A percentile compares a stretch with the other conserved stretches of the same genome.
Evolutionary conservation across 2,888 invertebrate genomes (phyloP).

Genomic region (Lobophora halterata): DNA sequence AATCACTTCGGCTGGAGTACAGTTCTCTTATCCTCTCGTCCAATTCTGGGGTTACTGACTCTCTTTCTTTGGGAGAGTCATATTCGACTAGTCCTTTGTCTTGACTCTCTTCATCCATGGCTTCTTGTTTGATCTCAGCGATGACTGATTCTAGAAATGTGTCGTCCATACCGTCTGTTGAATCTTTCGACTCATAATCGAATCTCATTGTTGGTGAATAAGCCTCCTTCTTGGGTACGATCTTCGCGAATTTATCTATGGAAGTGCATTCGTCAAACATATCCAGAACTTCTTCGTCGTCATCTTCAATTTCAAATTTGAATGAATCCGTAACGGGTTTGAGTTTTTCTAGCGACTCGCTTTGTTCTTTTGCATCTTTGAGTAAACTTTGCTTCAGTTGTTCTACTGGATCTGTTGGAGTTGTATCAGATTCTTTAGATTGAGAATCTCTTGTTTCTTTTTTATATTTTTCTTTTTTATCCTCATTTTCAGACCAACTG

Average conservation of each 20-base stretch:
- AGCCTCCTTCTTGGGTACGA: constrained; percentile 38
- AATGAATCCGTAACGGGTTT: constrained; percentile 68
- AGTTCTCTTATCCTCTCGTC: constrained; percentile 48
- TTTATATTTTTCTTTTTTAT: constrained; percentile 35
- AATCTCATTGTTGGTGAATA: constrained; percentile 49
- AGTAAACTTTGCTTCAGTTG: constrained; percentile 29
- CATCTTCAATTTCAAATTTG: constrained; percentile 67
- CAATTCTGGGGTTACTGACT: constrained; percentile 64
- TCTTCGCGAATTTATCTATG: constrained; percentile 45
- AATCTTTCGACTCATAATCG: constrained; percentile 52
- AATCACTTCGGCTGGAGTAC: constrained; percentile 47
- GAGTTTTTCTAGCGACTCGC: constrained; percentile 49
- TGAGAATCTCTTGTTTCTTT: constrained; percentile 40
- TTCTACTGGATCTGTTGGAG: constrained; percentile 36
- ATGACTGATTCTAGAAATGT: constrained; percentile 70
- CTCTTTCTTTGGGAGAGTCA: constrained; percentile 59
- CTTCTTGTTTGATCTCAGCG: constrained; percentile 69
- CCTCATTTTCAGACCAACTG: constrained; percentile 74
- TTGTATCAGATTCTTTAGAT: constrained; percentile 4
- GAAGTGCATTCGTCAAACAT: constrained; percentile 53
- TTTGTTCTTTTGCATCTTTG: constrained; percentile 15
- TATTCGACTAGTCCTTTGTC: constrained; percentile 70
- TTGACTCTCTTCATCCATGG: constrained; percentile 59
- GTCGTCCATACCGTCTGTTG: constrained; percentile 58
- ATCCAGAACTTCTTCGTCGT: constrained; percentile 60